Base-by-base conservation (phyloP, 2,888 invertebrate genomes). In the Andrena camellia region DNA sequence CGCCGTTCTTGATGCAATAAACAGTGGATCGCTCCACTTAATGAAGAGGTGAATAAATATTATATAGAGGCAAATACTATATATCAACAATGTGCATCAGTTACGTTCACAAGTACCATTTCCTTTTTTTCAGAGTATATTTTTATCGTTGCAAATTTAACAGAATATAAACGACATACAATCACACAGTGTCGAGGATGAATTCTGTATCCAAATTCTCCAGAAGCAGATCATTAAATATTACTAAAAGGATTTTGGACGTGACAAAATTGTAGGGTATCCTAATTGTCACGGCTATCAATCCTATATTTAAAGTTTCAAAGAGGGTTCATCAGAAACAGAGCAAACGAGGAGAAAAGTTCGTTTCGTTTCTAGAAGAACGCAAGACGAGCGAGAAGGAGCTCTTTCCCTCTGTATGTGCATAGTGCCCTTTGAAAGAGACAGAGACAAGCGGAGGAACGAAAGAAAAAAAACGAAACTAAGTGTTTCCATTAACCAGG, bases 401-500 rank as follows among this genome's bases (percentile, higher is more conserved):
- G n/a, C 29, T 67, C 48, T 50, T 66, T 69, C 57, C 54, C 33
- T 23, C 42, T 42, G 17, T 48, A 52, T 26, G 60, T 29, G 4
- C 69, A 64, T 23, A 82, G 77, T 73, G 57, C 48, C 68, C 67
- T 54, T 67, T 71, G 79, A 68, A 83, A 83, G 54, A 35, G 63
- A 57, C 72, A 50, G 60, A 75, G 62, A 52, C 73, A n/a, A 63
- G 70, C n/a, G 48, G 52, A 54, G 29, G 10, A 72, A 62, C 64
- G 33, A 73, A 29, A 31, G 57, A 57, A 75, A 60, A 60, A 60
- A 63, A 74, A 66, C 35, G 63, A 57, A 81, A 74, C 77, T 85
- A 85, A 85, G 81, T 84, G 81, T 85, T 84, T 85, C 81, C 85
- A 84, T 85, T 84, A 85, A 85, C 75, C 64, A 62, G 60, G 20